Conservation (phyloP, 2,797 vertebrate genomes). For the Gadopsis marmoratus region DNA sequence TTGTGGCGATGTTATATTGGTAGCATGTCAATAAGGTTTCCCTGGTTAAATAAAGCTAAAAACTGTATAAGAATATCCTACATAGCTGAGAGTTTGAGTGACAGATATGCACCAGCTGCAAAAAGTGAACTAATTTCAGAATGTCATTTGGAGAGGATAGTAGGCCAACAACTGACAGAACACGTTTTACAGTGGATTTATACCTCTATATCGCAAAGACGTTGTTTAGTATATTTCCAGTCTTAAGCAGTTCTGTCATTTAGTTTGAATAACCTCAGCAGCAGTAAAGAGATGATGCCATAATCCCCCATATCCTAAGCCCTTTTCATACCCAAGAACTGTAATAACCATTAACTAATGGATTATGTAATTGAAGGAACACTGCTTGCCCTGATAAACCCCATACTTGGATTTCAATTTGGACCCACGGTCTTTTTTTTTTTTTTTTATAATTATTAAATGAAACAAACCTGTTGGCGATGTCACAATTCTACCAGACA, state of each 20-base stretch:
- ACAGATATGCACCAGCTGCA: neutral
- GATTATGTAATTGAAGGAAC: constrained; percentile 22
- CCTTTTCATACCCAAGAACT: constrained; percentile 12
- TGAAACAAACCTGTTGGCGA: neutral
- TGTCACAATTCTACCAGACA: neutral
- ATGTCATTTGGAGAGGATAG: neutral
- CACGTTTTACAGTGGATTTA: constrained; percentile 1
- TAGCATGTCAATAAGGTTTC: neutral
- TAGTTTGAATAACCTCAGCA: neutral
- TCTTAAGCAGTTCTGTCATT: neutral
- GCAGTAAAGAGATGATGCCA: constrained; percentile 15
- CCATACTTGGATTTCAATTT: neutral
- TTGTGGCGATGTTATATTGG: neutral
- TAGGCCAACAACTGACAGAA: constrained; percentile 7
- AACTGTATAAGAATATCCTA: neutral
- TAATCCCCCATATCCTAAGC: neutral
- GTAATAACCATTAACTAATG: constrained; percentile 33
- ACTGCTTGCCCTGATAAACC: neutral
- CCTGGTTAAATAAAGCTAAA: neutral
- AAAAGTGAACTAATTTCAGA: neutral
- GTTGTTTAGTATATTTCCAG: neutral
- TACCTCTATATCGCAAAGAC: neutral
- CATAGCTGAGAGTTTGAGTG: constrained; percentile 7
- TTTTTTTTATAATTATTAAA: neutral
- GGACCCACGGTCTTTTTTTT: neutral